Evolutionary conservation across 2,797 vertebrate genomes (phyloP).

Genomic region (Thamnophis elegans): DNA sequence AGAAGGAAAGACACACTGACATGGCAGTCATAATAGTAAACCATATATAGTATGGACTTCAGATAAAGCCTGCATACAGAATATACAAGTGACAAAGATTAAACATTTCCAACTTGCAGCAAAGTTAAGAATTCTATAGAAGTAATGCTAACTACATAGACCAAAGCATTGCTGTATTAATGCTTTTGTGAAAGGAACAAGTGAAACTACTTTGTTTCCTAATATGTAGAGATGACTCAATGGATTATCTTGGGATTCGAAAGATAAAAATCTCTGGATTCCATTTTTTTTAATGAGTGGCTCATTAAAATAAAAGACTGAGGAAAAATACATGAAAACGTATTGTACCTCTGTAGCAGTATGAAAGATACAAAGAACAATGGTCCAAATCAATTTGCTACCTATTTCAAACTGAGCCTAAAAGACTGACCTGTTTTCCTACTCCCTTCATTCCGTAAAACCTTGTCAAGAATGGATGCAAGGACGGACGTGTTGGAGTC

Average conservation of each 20-base stretch:
- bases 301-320: neutral
- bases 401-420: neutral
- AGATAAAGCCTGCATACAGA: neutral
- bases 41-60: neutral
- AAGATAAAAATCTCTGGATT: neutral
- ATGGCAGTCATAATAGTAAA: neutral
- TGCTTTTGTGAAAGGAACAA: neutral
- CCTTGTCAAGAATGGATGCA: neutral
- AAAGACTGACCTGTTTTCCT: neutral
- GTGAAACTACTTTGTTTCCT: neutral
- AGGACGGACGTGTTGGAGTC: neutral
- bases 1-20: neutral
- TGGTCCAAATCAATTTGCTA: neutral
- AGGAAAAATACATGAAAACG: neutral
- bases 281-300: neutral
- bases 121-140: neutral
- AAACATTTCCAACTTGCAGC: neutral
- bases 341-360: neutral
- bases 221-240: neutral
- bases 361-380: neutral
- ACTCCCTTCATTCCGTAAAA: neutral
- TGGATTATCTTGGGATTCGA: neutral
- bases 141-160: neutral
- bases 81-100: neutral
- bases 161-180: neutral